Percentiles rank a stretch among this genome's conserved stretches.
Evolutionary conservation across 2,797 vertebrate species (phyloP).

Genomic region (Acanthurus tractus): DNA sequence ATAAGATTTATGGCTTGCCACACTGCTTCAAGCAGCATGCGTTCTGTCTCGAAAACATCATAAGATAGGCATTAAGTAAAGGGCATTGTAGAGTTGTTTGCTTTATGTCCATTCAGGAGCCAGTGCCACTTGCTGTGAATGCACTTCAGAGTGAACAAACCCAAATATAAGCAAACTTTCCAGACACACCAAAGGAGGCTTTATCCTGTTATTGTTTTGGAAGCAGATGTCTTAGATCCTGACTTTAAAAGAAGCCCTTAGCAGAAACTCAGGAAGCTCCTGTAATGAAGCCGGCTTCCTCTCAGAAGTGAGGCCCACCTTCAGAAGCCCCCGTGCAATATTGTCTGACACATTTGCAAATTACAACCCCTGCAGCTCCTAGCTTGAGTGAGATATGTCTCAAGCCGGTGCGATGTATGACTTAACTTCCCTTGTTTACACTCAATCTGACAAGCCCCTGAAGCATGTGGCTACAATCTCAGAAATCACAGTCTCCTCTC

Average conservation of each 20-base stretch:
- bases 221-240: constrained; percentile 41
- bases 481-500: constrained; percentile 4
- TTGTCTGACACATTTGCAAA: constrained; percentile 46
- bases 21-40: constrained; percentile 1
- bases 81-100: constrained; percentile 54
- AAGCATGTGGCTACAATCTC: constrained; percentile 23
- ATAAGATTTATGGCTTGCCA: neutral
- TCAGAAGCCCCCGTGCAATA: constrained; percentile 38
- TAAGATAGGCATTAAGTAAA: constrained; percentile 4
- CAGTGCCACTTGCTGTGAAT: constrained; percentile 43
- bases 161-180: constrained; percentile 26
- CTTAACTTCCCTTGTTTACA: constrained; percentile 52
- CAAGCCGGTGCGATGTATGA: constrained; percentile 61
- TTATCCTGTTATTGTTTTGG: constrained; percentile 72
- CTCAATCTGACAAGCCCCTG: constrained; percentile 33
- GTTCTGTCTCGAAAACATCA: constrained; percentile 10
- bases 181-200: constrained; percentile 42
- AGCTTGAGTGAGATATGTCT: constrained; percentile 68
- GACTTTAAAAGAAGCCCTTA: constrained; percentile 34
- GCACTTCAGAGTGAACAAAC: constrained; percentile 29
- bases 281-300: constrained; percentile 46
- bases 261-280: constrained; percentile 44
- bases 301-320: constrained; percentile 38
- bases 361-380: constrained; percentile 44
- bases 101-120: constrained; percentile 43